These are phyloP conservation scores for Andrena cerasifolii DNA, from an alignment of 1,140 invertebrate genomes.

Conservation along the genomic window DNA sequence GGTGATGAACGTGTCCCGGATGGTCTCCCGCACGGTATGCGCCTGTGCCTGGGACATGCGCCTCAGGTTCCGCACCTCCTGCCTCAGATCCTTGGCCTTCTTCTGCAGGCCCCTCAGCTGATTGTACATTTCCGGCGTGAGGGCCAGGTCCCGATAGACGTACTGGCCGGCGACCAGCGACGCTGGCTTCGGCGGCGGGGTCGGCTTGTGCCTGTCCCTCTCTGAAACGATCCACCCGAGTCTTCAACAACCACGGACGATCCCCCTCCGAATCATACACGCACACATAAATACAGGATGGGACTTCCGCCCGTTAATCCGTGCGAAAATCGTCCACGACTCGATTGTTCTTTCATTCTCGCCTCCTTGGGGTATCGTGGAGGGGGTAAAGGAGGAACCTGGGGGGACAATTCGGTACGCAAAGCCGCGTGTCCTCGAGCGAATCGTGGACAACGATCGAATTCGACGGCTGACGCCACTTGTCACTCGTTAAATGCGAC, in stretches of 20 bases:
- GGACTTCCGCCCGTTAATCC: constrained; percentile 9
- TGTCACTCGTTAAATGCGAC: constrained; percentile 37
- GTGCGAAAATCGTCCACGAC: constrained; percentile 39
- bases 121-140: constrained; percentile 93
- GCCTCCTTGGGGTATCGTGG: not conserved
- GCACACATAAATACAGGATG: constrained; percentile 16
- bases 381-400: too few species aligned
- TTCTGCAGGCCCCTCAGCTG: constrained; percentile 93
- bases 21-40: constrained; percentile 94
- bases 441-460: constrained; percentile 12
- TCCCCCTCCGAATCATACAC: not conserved
- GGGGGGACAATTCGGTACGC: too few species aligned
- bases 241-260: not conserved
- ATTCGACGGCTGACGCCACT: constrained; percentile 40
- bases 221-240: constrained; percentile 82
- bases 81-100: constrained; percentile 93
- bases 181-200: constrained; percentile 92
- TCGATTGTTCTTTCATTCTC: not conserved
- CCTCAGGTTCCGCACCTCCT: constrained; percentile 93
- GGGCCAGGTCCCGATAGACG: constrained; percentile 85
- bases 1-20: constrained; percentile 93
- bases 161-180: constrained; percentile 87
- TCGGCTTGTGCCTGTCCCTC: constrained; percentile 91
- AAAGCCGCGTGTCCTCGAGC: constrained; percentile 2
- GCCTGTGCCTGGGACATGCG: constrained; percentile 95